These are phyloP conservation scores for Tenebrosternarchus preto DNA, from an alignment of 2,113 vertebrate species.

Conservation along the genomic window DNA sequence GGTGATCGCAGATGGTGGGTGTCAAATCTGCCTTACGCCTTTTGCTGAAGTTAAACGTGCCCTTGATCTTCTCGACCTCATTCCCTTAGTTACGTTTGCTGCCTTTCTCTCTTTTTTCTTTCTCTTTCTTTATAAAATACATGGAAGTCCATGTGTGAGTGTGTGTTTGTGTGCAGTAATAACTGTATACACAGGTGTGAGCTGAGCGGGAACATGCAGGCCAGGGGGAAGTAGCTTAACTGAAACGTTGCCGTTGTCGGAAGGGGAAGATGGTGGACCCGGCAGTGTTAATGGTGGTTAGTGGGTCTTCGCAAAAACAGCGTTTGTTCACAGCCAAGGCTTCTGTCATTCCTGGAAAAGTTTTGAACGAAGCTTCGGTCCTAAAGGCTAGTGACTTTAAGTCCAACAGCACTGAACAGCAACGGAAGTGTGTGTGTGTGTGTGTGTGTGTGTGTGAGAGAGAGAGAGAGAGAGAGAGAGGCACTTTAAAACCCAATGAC, in stretches of 20 bases:
- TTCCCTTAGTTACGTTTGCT: neutral
- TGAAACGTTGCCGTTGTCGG: neutral
- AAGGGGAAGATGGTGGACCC: neutral
- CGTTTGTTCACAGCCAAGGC: neutral
- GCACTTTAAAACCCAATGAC: slow-evolving; percentile 3
- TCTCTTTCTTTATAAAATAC: too few relatives aligned
- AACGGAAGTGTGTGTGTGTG: neutral
- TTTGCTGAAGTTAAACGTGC: slow-evolving; percentile 15
- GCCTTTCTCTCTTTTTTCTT: neutral
- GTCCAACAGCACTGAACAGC: neutral
- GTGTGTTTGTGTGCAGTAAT: too few relatives aligned
- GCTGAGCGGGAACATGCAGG: too few relatives aligned
- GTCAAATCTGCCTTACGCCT: slow-evolving; percentile 19
- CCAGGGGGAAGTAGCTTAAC: neutral
- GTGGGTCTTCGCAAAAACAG: neutral
- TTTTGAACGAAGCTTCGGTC: slow-evolving; percentile 7
- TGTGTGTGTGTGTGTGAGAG: neutral
- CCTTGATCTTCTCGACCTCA: neutral
- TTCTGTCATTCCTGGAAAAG: neutral
- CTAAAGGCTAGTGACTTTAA: slow-evolving; percentile 14
- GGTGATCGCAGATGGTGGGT: slow-evolving; percentile 46
- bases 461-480: neutral
- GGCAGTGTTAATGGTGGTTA: neutral
- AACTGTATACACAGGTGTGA: too few relatives aligned
- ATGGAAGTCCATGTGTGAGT: too few relatives aligned